These are phyloP conservation scores for Gulo gulo DNA, from an alignment of 2,113 vertebrate genomes.

Conservation along the genomic window DNA sequence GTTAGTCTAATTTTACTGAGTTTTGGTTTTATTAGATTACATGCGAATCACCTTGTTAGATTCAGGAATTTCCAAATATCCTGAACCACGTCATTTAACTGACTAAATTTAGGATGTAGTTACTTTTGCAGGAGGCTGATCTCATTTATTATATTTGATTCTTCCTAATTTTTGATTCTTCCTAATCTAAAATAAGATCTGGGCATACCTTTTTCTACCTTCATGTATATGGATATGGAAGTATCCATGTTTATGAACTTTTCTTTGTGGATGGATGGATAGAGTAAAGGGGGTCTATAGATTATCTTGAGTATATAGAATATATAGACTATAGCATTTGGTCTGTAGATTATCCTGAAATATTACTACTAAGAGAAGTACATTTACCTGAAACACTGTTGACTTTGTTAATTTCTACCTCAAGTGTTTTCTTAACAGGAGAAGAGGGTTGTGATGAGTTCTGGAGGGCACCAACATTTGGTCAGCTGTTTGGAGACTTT, in stretches of 20 bases:
- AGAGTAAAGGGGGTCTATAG: background rate
- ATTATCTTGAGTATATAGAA: background rate
- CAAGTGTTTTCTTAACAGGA: constrained; percentile 85
- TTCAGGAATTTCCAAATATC: background rate
- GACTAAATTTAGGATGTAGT: background rate
- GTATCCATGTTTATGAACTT: background rate
- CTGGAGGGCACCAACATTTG: constrained; percentile 93
- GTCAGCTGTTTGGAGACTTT: constrained; percentile 96
- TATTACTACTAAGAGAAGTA: background rate
- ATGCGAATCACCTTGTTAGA: background rate
- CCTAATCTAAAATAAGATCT: background rate
- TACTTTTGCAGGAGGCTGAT: background rate
- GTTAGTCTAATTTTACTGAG: background rate
- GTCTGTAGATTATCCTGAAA: background rate
- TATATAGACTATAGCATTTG: background rate
- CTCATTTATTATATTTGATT: constrained; percentile 19
- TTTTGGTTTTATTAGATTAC: constrained; percentile 11
- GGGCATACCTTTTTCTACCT: background rate
- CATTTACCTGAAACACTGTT: constrained; percentile 6
- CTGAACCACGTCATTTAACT: background rate
- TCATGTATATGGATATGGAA: background rate
- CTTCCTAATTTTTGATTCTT: background rate
- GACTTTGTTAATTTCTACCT: constrained; percentile 41
- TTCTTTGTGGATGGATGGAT: background rate
- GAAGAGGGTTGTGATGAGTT: constrained; percentile 93